Evolutionary conservation across 1,140 invertebrate species (phyloP).

Genomic region (Neoseiulus cucumeris): DNA sequence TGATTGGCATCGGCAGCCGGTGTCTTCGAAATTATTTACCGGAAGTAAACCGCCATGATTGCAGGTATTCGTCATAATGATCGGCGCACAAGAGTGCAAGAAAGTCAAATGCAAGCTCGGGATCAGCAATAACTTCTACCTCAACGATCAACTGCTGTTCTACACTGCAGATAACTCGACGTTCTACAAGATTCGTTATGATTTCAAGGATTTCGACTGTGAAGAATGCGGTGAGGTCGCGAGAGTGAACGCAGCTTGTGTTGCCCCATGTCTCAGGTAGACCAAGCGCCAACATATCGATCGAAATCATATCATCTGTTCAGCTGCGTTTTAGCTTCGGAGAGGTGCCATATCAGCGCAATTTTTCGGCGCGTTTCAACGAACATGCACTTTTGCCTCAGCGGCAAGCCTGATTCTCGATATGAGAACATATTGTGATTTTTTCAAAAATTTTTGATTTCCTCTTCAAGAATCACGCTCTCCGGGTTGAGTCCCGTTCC

Average conservation of each 20-base stretch:
- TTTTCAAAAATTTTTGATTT: too few species aligned
- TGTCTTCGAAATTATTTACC: not conserved
- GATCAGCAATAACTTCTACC: conserved; percentile 8
- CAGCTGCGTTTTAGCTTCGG: too few species aligned
- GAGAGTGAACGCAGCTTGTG: not conserved
- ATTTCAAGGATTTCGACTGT: conserved; percentile 9
- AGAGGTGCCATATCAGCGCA: too few species aligned
- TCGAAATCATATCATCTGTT: too few species aligned
- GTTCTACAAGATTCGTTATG: not conserved
- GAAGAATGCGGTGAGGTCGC: not conserved
- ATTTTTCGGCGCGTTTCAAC: too few species aligned
- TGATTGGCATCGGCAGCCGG: too few species aligned
- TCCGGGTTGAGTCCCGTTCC: too few species aligned
- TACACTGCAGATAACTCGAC: conserved; percentile 2
- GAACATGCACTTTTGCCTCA: too few species aligned
- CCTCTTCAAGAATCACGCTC: too few species aligned
- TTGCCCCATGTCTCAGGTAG: not conserved
- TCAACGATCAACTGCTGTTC: conserved; percentile 5
- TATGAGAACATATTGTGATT: too few species aligned
- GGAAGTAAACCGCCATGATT: not conserved
- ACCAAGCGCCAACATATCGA: not conserved
- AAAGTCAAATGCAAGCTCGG: conserved; percentile 8
- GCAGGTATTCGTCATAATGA: not conserved
- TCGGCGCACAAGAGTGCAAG: conserved; percentile 3
- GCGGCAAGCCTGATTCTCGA: too few species aligned